Conservation (phyloP, 2,888 invertebrate species). For the Heterodera filipjevi region DNA sequence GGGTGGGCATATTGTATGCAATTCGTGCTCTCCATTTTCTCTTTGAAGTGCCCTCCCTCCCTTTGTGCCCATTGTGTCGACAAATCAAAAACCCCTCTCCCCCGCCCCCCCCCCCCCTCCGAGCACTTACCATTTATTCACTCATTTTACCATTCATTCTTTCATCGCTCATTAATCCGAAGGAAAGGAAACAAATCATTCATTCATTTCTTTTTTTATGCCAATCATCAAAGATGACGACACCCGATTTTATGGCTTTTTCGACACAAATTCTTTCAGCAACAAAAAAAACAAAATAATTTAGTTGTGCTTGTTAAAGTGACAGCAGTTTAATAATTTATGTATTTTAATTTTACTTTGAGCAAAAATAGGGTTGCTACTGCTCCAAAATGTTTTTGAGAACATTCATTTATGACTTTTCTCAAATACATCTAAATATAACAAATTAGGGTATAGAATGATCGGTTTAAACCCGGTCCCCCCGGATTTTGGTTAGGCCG, state of each 20-base stretch:
- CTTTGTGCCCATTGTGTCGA: not conserved
- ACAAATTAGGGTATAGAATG: too few relatives aligned
- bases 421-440: too few relatives aligned
- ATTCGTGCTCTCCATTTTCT: not conserved
- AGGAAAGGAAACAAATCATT: not conserved
- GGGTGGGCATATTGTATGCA: too few relatives aligned
- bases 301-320: not conserved
- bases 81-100: not conserved
- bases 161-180: not conserved
- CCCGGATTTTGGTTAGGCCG: too few relatives aligned
- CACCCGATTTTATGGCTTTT: not conserved
- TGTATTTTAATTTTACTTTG: too few relatives aligned
- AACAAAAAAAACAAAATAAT: too few relatives aligned
- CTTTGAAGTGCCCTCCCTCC: not conserved
- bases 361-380: too few relatives aligned
- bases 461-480: too few relatives aligned
- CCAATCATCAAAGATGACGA: constrained; percentile 7
- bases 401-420: too few relatives aligned
- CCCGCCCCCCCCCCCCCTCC: too few relatives aligned
- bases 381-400: too few relatives aligned
- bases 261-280: not conserved
- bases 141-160: not conserved
- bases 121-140: not conserved
- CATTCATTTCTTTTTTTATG: not conserved
- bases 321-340: not conserved